phyloP scores from a whole-genome alignment of 2,113 vertebrate genomes.

The Alouatta palliata region DNA sequence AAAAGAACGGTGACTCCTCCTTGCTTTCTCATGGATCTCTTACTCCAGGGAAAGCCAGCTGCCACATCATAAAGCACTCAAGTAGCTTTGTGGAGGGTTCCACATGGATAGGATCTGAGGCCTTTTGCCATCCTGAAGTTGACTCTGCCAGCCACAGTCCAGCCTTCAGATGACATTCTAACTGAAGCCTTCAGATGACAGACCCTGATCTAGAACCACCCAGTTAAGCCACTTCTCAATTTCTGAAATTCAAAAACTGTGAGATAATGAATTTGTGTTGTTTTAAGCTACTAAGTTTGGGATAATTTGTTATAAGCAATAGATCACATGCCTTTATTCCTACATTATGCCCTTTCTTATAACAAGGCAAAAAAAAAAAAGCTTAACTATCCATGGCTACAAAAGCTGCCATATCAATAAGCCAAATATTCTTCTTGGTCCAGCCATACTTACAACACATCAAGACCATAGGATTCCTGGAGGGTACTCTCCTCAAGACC shows the following conservation, averaged over 20 bases:
- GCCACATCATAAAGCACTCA: not conserved
- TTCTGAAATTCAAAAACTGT: not conserved
- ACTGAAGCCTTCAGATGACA: not conserved
- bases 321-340: not conserved
- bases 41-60: not conserved
- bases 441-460: not conserved
- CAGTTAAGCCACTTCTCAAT: not conserved
- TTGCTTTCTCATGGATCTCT: not conserved
- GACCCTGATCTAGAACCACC: not conserved
- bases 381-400: not conserved
- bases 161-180: not conserved
- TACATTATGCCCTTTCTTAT: slow-evolving; percentile 22
- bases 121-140: not conserved
- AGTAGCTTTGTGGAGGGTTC: not conserved
- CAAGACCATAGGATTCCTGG: not conserved
- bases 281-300: not conserved
- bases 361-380: not conserved
- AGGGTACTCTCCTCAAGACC: not conserved
- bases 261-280: not conserved
- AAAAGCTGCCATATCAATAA: not conserved
- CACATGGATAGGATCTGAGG: not conserved
- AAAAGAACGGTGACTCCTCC: not conserved
- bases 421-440: not conserved
- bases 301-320: slow-evolving; percentile 19
- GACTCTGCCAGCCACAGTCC: not conserved